Evolutionary conservation across 2,113 vertebrate species (phyloP).

Genomic region (Thalassoma bifasciatum): DNA sequence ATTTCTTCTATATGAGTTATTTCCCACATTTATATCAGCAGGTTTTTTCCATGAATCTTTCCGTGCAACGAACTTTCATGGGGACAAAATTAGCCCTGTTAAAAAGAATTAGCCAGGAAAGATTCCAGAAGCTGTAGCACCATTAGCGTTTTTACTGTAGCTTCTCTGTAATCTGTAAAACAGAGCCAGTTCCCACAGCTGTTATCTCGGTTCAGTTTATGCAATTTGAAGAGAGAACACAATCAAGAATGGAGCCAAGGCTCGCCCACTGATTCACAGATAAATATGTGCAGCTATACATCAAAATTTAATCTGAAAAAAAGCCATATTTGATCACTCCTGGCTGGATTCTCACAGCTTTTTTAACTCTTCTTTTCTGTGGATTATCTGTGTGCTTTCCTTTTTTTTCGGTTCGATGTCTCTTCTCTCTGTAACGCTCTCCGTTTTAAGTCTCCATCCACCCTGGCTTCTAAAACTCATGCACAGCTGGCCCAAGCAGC

Average conservation of each 20-base stretch:
- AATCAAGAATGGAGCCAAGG: slow-evolving; percentile 2
- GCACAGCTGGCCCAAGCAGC: slow-evolving; percentile 67
- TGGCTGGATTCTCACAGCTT: background rate
- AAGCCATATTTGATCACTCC: background rate
- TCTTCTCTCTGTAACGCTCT: slow-evolving; percentile 26
- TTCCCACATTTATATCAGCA: too few species aligned
- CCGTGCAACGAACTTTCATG: too few species aligned
- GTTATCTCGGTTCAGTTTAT: slow-evolving; percentile 3
- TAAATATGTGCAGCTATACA: background rate
- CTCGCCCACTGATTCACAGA: slow-evolving; percentile 8
- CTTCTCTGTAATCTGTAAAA: background rate
- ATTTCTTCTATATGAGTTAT: too few species aligned
- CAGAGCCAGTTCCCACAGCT: background rate
- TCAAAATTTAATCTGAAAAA: too few species aligned
- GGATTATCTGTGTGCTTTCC: slow-evolving; percentile 13
- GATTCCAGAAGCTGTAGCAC: too few species aligned
- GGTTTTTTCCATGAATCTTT: too few species aligned
- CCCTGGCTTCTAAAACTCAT: slow-evolving; percentile 33
- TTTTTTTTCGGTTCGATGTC: slow-evolving; percentile 65
- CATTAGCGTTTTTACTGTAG: too few species aligned
- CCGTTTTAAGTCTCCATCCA: too few species aligned
- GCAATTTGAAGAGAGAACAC: slow-evolving; percentile 4
- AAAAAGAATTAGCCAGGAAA: too few species aligned
- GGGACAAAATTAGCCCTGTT: too few species aligned
- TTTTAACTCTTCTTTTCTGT: slow-evolving; percentile 56